A percentile compares a stretch with the other conserved stretches of the same genome.
These are phyloP conservation scores for Pelosia muscerda DNA, from an alignment of 2,888 invertebrate species.

Conservation along the genomic window DNA sequence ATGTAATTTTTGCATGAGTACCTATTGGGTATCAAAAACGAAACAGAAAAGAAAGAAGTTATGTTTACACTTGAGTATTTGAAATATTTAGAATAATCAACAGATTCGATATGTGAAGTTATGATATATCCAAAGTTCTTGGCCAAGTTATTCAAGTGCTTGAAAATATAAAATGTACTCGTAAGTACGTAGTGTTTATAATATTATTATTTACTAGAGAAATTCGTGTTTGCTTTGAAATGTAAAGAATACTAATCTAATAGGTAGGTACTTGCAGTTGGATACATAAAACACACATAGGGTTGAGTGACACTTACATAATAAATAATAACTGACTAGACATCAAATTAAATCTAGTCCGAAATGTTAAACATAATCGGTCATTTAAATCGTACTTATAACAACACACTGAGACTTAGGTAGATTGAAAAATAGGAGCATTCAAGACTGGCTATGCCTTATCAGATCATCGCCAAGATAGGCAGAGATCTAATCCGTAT, in stretches of 20 bases:
- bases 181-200: neutral
- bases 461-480: conserved; percentile 44
- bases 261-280: neutral
- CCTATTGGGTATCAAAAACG: neutral
- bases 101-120: conserved; percentile 54
- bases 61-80: conserved; percentile 40
- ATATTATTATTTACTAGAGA: neutral
- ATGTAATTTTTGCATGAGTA: neutral
- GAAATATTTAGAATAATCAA: conserved; percentile 46
- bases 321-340: conserved; percentile 9
- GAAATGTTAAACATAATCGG: conserved; percentile 51
- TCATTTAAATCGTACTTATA: conserved; percentile 61
- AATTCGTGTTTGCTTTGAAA: conserved; percentile 8
- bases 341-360: conserved; percentile 44
- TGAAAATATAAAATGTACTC: conserved; percentile 10
- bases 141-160: conserved; percentile 28
- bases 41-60: conserved; percentile 17
- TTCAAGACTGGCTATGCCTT: conserved; percentile 39
- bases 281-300: neutral
- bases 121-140: conserved; percentile 44
- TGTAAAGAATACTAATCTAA: conserved; percentile 3
- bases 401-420: conserved; percentile 41
- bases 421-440: conserved; percentile 37
- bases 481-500: conserved; percentile 57
- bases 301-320: conserved; percentile 2